A percentile compares a stretch with the other conserved stretches of the same genome.
Conservation (phyloP, 2,888 invertebrate genomes). For the Oscheius sp. region DNA sequence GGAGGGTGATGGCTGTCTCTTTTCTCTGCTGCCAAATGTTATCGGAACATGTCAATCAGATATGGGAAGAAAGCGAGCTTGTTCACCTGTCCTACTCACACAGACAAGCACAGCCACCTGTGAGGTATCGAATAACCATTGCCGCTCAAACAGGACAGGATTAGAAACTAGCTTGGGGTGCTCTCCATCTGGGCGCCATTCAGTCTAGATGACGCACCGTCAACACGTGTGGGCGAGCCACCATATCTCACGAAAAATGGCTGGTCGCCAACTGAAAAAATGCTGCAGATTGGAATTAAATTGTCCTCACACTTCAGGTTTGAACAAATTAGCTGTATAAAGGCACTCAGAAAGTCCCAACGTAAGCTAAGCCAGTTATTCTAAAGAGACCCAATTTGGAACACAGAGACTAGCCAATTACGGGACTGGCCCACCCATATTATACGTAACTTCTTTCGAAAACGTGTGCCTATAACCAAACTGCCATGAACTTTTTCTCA, state of each 20-base stretch:
- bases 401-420: constrained; percentile 34
- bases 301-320: not conserved
- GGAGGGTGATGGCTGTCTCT: not conserved
- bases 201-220: constrained; percentile 13
- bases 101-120: constrained; percentile 24
- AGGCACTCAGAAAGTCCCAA: constrained; percentile 7
- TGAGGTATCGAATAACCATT: constrained; percentile 33
- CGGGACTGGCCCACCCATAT: not conserved
- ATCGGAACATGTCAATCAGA: constrained; percentile 34
- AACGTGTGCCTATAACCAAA: constrained; percentile 4
- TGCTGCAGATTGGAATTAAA: constrained; percentile 34
- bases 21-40: constrained; percentile 23
- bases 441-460: too few species aligned
- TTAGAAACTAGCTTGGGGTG: constrained; percentile 20
- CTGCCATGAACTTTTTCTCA: constrained; percentile 24
- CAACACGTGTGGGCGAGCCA: constrained; percentile 26
- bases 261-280: constrained; percentile 29
- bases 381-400: constrained; percentile 35
- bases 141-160: not conserved
- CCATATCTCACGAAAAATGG: constrained; percentile 31
- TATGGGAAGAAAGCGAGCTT: constrained; percentile 9
- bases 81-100: constrained; percentile 27
- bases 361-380: constrained; percentile 33
- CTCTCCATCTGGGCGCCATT: constrained; percentile 30
- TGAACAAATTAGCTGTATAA: not conserved